A percentile compares a stretch with the other conserved stretches of the same genome.
Conservation (phyloP, 1,140 invertebrate genomes). For the Cotesia chilonis region DNA sequence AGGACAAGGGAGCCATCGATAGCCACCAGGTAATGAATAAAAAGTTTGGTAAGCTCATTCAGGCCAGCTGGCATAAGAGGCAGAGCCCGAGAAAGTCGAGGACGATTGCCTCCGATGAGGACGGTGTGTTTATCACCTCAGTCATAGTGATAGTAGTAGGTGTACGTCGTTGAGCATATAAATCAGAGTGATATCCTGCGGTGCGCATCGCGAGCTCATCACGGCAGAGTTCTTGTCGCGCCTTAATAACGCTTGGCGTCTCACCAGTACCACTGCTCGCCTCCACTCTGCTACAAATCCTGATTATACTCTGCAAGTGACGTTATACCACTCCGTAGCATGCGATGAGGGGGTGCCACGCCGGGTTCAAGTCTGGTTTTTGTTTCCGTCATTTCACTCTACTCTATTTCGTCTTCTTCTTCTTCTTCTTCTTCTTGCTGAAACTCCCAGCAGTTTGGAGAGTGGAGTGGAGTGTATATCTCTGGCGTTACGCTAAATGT, state of each 20-base stretch:
- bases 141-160: conserved; percentile 34
- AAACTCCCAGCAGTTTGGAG: neutral
- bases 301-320: conserved; percentile 67
- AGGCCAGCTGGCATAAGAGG: no score
- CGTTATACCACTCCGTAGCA: conserved; percentile 50
- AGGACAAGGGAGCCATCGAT: neutral
- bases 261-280: conserved; percentile 48
- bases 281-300: conserved; percentile 64
- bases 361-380: conserved; percentile 64
- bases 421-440: conserved; percentile 4
- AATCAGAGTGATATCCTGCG: conserved; percentile 64
- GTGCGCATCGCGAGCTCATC: conserved; percentile 60
- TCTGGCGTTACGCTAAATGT: no score
- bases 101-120: no score
- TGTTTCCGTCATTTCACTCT: conserved; percentile 53
- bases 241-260: conserved; percentile 65
- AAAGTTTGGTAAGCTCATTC: neutral
- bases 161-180: conserved; percentile 59
- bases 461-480: no score
- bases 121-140: no score
- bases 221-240: conserved; percentile 65
- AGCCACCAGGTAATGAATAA: neutral
- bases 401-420: conserved; percentile 30
- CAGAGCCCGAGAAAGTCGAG: no score
- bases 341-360: conserved; percentile 51